Evolutionary conservation across 2,113 vertebrate species (phyloP), one percentile per base, ranked within the genome.

Genomic region (Montifringilla adamsi): DNA sequence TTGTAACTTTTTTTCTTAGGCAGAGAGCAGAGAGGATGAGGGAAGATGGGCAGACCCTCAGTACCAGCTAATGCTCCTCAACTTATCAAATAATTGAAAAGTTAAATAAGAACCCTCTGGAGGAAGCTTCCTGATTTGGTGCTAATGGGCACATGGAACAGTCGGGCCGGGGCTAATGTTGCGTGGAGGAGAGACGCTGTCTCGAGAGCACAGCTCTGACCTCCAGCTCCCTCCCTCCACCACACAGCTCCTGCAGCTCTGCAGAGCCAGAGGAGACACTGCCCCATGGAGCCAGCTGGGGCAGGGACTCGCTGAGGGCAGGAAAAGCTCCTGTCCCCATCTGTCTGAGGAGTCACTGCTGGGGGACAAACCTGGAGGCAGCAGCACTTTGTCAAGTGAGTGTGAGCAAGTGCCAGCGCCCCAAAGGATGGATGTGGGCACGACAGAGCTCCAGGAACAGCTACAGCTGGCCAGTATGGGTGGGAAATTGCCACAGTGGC

Each of bases 1-100:
- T 10, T 5, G 0, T 63, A 94, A 79, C 66, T 72, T 92, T 77
- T 74, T 60, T 2, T 3, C 64, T 81, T 75, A 77, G 0, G 0
- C 26, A 47, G 64, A 0, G 0, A 80, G 63, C 23, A 50, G 52
- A 86, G 63, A 87, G 37, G 58, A 90, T 67, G 30, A 4, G 35
- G 41, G 47, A 91, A 86, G 56, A 81, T 21, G 60, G 86, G 94
- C 83, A 90, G 85, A 70, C 44, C 84, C 75, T 83, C 11, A 0
- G 78, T n/a, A 89, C 83, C 76, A 89, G 82, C 90, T 93, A 94
- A 95, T 52, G 21, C 60, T 95, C 53, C 70, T 92, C 66, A 85
- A 94, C 89, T 94, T 92, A 93, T 76, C 87, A 87, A 96, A 76
- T 94, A 97, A 97, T 95, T 93, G 96, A 90, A 94, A 97, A 97